These are phyloP conservation scores for Typhlomys cinereus DNA, from an alignment of 2,113 vertebrate species.

Conservation along the genomic window DNA sequence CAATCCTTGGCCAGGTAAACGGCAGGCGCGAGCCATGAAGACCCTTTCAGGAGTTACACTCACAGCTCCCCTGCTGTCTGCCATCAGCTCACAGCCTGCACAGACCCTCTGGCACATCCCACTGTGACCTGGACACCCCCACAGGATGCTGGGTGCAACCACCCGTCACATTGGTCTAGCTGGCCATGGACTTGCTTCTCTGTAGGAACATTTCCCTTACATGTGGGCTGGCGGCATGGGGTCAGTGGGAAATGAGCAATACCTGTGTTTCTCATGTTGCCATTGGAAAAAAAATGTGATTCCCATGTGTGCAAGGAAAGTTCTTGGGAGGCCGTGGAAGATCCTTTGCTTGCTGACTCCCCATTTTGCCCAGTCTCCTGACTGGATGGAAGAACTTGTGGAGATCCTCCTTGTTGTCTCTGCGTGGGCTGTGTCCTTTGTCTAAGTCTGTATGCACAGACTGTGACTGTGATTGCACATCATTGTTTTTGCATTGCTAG, in stretches of 20 bases:
- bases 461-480: not conserved
- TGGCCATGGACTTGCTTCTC: not conserved
- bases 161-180: not conserved
- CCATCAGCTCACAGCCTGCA: no score
- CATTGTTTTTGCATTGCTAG: not conserved
- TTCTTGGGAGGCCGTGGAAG: not conserved
- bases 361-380: not conserved
- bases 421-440: not conserved
- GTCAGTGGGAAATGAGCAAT: conserved; percentile 4
- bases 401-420: not conserved
- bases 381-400: not conserved
- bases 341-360: not conserved
- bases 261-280: conserved; percentile 2
- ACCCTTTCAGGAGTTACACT: no score
- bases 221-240: not conserved
- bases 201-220: not conserved
- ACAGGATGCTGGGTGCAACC: not conserved
- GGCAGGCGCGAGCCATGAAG: no score
- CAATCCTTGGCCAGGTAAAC: no score
- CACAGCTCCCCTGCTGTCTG: not conserved
- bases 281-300: not conserved
- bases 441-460: not conserved
- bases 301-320: not conserved
- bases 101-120: not conserved
- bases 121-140: not conserved